Base-by-base conservation (phyloP, 1,140 invertebrate genomes). In the Medauroidea extradentata region DNA sequence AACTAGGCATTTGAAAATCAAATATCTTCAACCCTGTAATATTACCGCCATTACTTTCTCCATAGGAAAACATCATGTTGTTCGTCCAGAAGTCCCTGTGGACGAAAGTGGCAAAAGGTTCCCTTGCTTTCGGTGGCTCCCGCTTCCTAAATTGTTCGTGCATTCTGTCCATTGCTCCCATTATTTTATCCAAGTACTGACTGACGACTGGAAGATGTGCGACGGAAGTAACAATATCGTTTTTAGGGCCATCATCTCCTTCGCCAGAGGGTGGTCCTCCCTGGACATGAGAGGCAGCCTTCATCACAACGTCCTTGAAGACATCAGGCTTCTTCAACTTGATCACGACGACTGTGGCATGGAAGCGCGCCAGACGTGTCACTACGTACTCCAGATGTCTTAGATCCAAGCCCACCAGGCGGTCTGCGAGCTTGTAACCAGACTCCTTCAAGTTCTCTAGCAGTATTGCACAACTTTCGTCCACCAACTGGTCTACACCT, bases 51-150 rank as follows among this genome's bases (percentile, higher is more conserved):
- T 18, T 19, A 44, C 41, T 14, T 44, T 39, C 13, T 44, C 16
- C 1, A 42, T 53, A 53, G 1, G 14, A 7, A 53, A 53, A 53
- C 24, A 53, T 8, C 13, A 53, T 53, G 24, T 53, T 53, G 29
- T 53, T 53, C 5, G 34, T 39, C 52, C 52, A 53, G 7, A 53
- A 16, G 24, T 53, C 52, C n/a, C 41, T 53, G 29, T 53, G 52
- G 16, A 53, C 19, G 8, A 53, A 13, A 18, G 52, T 53, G n/a
- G 52, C 25, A 42, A 53, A 53, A 2, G 52, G 52, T 53, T 50
- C 39, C 23, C 21, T 53, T 27, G 8, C 7, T n/a, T n/a, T n/a
- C 11, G n/a, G 2, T 39, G 52, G 39, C 7, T 16, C 11, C 7
- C 5, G 11, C 14, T 53, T 14, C 23, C 2, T 23, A 1, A 13